Evolutionary conservation across 2,888 invertebrate genomes (phyloP), one percentile per base, ranked within the genome.

Genomic region (Agrilus cyanescens): DNA sequence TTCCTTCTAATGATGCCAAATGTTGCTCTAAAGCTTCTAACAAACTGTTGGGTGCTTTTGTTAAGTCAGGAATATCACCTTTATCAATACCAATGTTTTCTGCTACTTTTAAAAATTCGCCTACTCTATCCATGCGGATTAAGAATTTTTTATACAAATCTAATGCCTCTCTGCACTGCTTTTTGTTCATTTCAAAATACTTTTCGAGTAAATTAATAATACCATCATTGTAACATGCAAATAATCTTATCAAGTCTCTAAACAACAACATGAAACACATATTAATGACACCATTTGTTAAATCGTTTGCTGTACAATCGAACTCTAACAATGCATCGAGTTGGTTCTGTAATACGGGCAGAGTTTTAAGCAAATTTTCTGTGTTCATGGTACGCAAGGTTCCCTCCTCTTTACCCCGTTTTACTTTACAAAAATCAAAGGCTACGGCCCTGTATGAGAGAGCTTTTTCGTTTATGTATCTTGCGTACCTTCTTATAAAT

Each of bases 121-220:
- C 93, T 47, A 98, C 97, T 68, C 93, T 82, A 73, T 99, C 97
- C 93, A 98, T 97, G 59, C 97, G 80, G 57, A 95, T 94, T 58
- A 98, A 80, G 73, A 98, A 99, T 71, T 94, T 95, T 73, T 97
- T 98, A 71, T 98, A 98, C 60, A 96, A 80, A 66, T 98, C 97
- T 67, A 99, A 77, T 54, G 96, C 97, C 62, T 99, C 97, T 53
- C 94, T 82, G 61, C 94, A 94, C 68, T 96, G 94, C 71, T 99
- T 99, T 70, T 97, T 98, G 71, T 96, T 97, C 96, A 98, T 96
- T 68, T 96, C 96, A 70, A 99, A 99, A 73, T 94, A 98, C 70
- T 98, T 98, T 73, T 98, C 98, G 69, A 98, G 71, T 53, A 98
- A 78, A 73, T 97, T 98, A 58, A 98, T 98, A 55, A 97, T 94